Evolutionary conservation across 1,140 invertebrate species (phyloP), one percentile per base, ranked within the genome.

Genomic region (Chlorops oryzae): DNA sequence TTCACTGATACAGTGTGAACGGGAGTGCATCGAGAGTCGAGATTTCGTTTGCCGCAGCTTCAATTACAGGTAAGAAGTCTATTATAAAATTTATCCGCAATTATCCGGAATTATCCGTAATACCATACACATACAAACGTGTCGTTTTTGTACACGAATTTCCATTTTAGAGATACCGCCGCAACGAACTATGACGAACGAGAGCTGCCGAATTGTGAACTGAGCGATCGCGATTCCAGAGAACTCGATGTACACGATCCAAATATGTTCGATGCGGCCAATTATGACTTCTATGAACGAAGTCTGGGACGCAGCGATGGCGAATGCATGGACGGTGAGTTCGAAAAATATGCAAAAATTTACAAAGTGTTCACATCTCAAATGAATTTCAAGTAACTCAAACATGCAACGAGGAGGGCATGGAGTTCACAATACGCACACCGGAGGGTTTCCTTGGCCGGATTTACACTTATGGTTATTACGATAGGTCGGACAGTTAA

Each of bases 401-500:
- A 80, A 83, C 87, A 1, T 95, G 91, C 71, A 92, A 87, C 60
- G 88, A 92, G 74, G 89, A 92, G 70, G 91, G 90, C 1, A 94
- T 95, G 90, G 90, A 92, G 70, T 93, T 95, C 61, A 92, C 87
- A 2, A 74, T 94, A 15, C 77, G 86, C 41, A 90, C 90, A 2
- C 87, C 87, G 1, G 89, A 92, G 77, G 87, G 87, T 27, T 95
- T 94, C 64, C 80, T 87, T 52, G 90, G 91, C 2, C 75, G 90
- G 28, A 94, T 95, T 62, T 95, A 93, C 63, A 92, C 90, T 0
- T 90, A 93, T 59, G 90, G 90, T 1, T 92, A 85, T 72, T 95
- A 92, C 61, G 90, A 93, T 62, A 80, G 57, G 54, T 59, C 22
- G 28, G 40, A n/a, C 18, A 39, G 13, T 32, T 32, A 32, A 32